Evolutionary conservation across 2,113 vertebrate genomes (phyloP).

Genomic region (Rhombomys opimus): DNA sequence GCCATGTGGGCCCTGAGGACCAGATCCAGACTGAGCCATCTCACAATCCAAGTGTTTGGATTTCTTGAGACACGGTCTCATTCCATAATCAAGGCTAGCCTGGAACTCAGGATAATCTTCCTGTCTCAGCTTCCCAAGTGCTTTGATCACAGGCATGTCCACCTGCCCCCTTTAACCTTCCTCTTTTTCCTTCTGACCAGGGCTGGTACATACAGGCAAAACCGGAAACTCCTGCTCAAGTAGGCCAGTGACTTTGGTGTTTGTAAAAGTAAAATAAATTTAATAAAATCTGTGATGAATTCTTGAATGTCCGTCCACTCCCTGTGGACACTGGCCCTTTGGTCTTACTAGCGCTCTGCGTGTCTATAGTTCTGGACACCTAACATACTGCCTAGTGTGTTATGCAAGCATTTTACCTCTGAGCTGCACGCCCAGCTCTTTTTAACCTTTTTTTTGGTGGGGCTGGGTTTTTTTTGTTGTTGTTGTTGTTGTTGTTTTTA

Average conservation of each 20-base stretch:
- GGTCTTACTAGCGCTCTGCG: background rate
- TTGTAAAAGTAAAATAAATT: constrained; percentile 44
- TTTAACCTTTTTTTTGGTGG: background rate
- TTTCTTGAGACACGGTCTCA: background rate
- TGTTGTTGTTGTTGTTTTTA: background rate
- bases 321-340: background rate
- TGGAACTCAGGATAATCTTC: background rate
- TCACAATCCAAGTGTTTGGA: background rate
- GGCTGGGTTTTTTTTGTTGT: background rate
- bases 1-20: no score
- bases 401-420: background rate
- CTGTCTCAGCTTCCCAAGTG: background rate
- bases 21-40: background rate
- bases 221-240: constrained; percentile 69
- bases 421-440: background rate
- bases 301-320: constrained; percentile 18
- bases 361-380: background rate
- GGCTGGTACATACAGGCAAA: constrained; percentile 68
- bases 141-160: background rate
- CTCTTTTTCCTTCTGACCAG: constrained; percentile 55
- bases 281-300: constrained; percentile 68
- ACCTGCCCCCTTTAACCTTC: background rate
- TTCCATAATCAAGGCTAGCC: background rate
- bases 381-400: background rate
- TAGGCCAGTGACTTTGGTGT: background rate